Conservation (phyloP, 2,113 vertebrate genomes). For the Austrofundulus limnaeus region DNA sequence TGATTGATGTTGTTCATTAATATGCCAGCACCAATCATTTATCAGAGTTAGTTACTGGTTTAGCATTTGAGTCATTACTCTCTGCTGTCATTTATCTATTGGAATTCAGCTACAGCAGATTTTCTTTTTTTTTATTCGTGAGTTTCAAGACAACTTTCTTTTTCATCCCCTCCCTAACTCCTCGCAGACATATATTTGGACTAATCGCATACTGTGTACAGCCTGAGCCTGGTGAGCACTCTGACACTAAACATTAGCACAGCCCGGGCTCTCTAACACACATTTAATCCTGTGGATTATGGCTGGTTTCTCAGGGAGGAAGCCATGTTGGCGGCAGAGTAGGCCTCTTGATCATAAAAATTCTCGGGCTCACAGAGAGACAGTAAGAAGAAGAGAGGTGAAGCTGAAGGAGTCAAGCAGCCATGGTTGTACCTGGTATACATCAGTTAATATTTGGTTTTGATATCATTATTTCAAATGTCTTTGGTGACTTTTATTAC, state of each 20-base stretch:
- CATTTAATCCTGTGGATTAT: conserved; percentile 67
- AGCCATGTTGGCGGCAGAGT: conserved; percentile 60
- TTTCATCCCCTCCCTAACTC: neutral
- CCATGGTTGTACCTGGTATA: conserved; percentile 5
- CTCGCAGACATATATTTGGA: conserved; percentile 22
- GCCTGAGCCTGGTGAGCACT: conserved; percentile 18
- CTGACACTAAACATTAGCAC: conserved; percentile 43
- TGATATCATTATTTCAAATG: conserved; percentile 15
- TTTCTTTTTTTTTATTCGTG: neutral
- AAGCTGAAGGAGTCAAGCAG: conserved; percentile 16
- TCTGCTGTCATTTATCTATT: conserved; percentile 26
- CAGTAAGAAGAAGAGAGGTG: neutral
- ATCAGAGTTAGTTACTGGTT: conserved; percentile 36
- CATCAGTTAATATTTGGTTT: conserved; percentile 15
- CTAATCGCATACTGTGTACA: conserved; percentile 32
- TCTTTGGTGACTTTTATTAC: neutral
- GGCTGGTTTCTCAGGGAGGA: conserved; percentile 52
- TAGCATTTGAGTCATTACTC: conserved; percentile 27
- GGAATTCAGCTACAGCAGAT: conserved; percentile 15
- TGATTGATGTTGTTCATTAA: conserved; percentile 54
- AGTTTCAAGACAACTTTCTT: conserved; percentile 12
- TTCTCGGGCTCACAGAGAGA: conserved; percentile 35
- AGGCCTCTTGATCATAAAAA: conserved; percentile 67
- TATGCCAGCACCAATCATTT: conserved; percentile 41
- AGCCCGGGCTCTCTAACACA: conserved; percentile 51